phyloP scores from a whole-genome alignment of 2,797 vertebrate genomes.

The Dipus sagitta region DNA sequence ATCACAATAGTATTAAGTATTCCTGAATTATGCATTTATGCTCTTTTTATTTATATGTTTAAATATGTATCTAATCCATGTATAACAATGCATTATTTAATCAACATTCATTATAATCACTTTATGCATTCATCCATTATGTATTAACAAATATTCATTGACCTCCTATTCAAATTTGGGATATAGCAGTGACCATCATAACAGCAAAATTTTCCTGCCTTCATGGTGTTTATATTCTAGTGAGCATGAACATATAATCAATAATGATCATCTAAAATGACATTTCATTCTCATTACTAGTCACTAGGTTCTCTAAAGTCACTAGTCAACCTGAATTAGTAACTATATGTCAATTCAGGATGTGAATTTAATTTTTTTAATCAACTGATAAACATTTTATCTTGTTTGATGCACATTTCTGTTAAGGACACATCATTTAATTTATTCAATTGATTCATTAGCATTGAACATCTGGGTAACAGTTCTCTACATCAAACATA shows the following conservation, averaged over 20 bases:
- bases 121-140: background rate
- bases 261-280: background rate
- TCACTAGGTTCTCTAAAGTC: background rate
- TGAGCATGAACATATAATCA: background rate
- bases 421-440: background rate
- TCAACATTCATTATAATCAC: constrained; percentile 22
- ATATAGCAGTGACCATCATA: background rate
- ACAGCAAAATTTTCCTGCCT: background rate
- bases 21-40: constrained; percentile 23
- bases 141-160: background rate
- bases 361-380: background rate
- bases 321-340: background rate
- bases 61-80: constrained; percentile 18
- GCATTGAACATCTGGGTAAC: background rate
- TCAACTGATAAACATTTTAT: background rate
- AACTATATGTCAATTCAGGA: background rate
- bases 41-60: constrained; percentile 26
- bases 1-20: background rate
- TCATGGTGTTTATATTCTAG: background rate
- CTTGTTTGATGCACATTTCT: background rate
- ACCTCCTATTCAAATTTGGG: background rate
- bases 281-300: background rate
- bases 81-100: constrained; percentile 32
- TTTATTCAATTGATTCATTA: background rate
- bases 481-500: background rate